Base-by-base conservation (phyloP, 2,113 vertebrate species). In the Epinephelus lanceolatus region DNA sequence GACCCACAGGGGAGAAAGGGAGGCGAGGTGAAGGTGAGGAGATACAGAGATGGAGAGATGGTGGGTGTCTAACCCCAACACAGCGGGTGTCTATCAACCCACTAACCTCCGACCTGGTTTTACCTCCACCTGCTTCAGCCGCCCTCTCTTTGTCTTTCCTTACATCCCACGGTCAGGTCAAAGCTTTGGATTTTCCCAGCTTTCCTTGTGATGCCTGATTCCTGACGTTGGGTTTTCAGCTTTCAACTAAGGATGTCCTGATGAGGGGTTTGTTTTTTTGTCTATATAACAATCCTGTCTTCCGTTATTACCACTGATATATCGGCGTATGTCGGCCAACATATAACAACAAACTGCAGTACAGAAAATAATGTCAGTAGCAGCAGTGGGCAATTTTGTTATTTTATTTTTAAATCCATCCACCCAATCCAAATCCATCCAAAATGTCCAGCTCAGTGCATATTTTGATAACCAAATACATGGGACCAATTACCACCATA, bases 1-100 rank as follows among this genome's bases (percentile, higher is more conserved):
- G 86, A 92, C 75, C 90, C 91, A 86, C 81, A 13, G 63, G 88
- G 87, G 83, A 80, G 76, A 65, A 3, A 13, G 11, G 0, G 52
- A 14, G 59, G 57, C 73, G 52, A 27, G 66, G 65, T 61, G 65
- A 83, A 84, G 87, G 81, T 59, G 83, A 71, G 71, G 83, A 15
- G 56, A 40, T 71, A 62, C 68, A 42, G 72, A 77, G 19, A 76
- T 4, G 17, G 65, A 80, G 70, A 68, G 76, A 76, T 60, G 72
- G 86, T 69, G 56, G 69, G 61, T 59, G 63, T 86, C 87, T 59
- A 42, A 87, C 77, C 81, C 49, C 63, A 66, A 80, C 85, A 84
- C 81, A 79, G 66, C 76, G 27, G 83, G 66, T 19, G 23, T 63
- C 72, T 6, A 59, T 85, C 84, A 78, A 45, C 71, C 69, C 9